These are phyloP conservation scores for Nothoprocta perdicaria DNA, from an alignment of 2,113 vertebrate genomes.

Conservation along the genomic window DNA sequence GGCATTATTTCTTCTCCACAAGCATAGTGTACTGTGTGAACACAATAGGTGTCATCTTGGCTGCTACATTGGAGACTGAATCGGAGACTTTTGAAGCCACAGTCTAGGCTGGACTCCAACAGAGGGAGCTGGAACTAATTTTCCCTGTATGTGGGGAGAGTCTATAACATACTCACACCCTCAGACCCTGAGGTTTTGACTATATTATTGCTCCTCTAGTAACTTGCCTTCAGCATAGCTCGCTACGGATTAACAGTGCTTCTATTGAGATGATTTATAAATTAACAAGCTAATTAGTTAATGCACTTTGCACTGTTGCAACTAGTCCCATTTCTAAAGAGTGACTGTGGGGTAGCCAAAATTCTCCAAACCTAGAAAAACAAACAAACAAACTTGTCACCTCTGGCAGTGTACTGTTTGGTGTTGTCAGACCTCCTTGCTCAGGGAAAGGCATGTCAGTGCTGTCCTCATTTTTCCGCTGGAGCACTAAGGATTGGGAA, in stretches of 20 bases:
- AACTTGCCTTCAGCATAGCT: background rate
- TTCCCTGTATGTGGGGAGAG: accelerated
- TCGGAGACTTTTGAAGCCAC: background rate
- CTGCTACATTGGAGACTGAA: background rate
- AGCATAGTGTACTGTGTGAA: background rate
- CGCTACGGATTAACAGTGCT: background rate
- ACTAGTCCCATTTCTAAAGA: background rate
- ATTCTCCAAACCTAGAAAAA: background rate
- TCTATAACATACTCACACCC: accelerated
- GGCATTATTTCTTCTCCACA: background rate
- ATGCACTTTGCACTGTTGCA: background rate
- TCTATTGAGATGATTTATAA: background rate
- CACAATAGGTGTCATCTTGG: background rate
- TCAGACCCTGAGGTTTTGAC: background rate
- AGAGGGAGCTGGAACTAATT: background rate
- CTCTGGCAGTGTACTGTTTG: background rate
- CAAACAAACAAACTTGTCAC: background rate
- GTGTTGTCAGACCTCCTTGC: background rate
- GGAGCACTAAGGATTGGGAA: background rate
- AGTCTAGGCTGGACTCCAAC: background rate
- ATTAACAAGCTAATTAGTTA: background rate
- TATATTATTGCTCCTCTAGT: background rate
- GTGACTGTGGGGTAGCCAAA: background rate
- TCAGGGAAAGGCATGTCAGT: background rate
- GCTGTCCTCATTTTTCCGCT: background rate